Base-by-base conservation (phyloP, 2,888 invertebrate species). In the Euzophera pinguis region DNA sequence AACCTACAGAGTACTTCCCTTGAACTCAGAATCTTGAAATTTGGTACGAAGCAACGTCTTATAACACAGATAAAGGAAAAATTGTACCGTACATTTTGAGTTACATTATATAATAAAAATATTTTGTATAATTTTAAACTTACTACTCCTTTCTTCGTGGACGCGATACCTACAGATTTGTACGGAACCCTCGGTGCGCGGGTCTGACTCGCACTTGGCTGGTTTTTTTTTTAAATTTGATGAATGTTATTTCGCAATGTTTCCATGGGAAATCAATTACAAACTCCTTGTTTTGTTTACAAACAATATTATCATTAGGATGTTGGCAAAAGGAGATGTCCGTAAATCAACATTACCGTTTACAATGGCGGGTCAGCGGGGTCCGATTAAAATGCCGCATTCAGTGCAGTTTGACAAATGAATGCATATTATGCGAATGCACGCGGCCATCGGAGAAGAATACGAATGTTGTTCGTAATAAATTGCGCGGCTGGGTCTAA, bases 391-490 rank as follows among this genome's bases (percentile, higher is more conserved):
- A 54, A 50, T 37, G 47, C 42, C 42, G 38, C 52, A 55, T 53
- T 53, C 53, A 52, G 51, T 47, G 50, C 54, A 39, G 13, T 61
- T 60, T 71, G 71, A 74, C 69, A 71, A 73, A 75, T 68, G 69
- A 64, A 60, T 63, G 61, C 38, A 61, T 60, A 65, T 67, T 65
- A 68, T 56, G 58, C 63, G 16, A 12, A 39, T 12, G 63, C 64
- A 65, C 62, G 58, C 54, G 60, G 53, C 58, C 16, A 5, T 3
- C 35, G 38, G 39, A 39, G 48, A 50, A 57, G 64, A 63, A 68
- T 71, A 65, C 68, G 64, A 64, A 64, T 64, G 58, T 57, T 60
- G 61, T 52, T 53, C 53, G 62, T 71, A 67, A 71, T 73, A 71
- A 73, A 75, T 71, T 63, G 65, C 55, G 58, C 56, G 56, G 43